Evolutionary conservation across 2,888 invertebrate species (phyloP), one percentile per base, ranked within the genome.

Genomic region (Halictus quadricinctus): DNA sequence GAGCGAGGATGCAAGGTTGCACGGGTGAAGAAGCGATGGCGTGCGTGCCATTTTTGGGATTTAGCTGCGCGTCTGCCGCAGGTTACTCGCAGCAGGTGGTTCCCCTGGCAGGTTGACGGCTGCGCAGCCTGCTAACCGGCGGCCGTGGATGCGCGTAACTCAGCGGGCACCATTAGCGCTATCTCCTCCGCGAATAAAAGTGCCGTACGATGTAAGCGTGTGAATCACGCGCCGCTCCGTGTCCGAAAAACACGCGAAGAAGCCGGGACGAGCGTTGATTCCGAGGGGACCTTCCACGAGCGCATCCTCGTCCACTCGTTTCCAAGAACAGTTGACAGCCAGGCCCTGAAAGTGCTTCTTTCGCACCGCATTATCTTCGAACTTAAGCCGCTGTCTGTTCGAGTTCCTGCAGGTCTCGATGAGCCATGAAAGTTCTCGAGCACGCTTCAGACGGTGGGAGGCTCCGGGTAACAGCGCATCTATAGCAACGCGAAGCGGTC

Each of bases 81-180:
- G 81, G 88, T 87, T 87, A 85, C 78, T 87, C 90, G 86, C 92
- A 92, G 93, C 93, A 92, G 93, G 93, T 93, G 93, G 91, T 88
- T 89, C 83, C 84, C 85, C 84, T 82, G 88, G 89, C 88, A 89
- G 89, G 87, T 87, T 87, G 87, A 83, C 83, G 79, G 87, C 84
- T 79, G 85, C 82, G 79, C 79, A 89, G 84, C 84, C 82, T 82
- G 90, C 88, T 90, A 90, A 90, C 84, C 84, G 77, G 88, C 72
- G 80, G 64, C 87, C 88, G 81, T 88, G 89, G 86, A 86, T 89
- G 83, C 90, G 91, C 93, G 93, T 93, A 93, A 93, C 92, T 93
- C 93, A 93, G 91, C 92, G 91, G 87, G 89, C 88, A 85, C 91
- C 93, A 93, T 93, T 93, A 94, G 90, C 91, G 90, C 91, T 93